Evolutionary conservation across 2,797 vertebrate genomes (phyloP).

Genomic region (Vespertilio murinus): DNA sequence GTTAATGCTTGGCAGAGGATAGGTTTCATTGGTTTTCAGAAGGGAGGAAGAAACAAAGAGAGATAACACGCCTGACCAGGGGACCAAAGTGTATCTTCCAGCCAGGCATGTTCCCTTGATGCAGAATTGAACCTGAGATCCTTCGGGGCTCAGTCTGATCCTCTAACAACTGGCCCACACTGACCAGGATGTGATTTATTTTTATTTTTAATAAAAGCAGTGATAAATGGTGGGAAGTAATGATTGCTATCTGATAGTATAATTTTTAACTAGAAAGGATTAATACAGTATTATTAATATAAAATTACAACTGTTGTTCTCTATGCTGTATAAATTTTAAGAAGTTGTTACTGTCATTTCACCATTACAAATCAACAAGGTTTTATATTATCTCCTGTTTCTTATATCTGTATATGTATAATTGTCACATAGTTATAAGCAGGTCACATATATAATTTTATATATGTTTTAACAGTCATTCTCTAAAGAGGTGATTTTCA

Average conservation of each 20-base stretch:
- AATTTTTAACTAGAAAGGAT: conserved; percentile 26
- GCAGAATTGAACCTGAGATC: too few relatives aligned
- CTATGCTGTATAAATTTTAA: neutral
- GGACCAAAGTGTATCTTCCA: too few relatives aligned
- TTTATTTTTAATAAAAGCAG: neutral
- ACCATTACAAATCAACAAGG: neutral
- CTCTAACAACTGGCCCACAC: too few relatives aligned
- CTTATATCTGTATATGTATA: neutral
- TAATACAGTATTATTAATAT: neutral
- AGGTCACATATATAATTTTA: neutral
- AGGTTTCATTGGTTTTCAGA: too few relatives aligned
- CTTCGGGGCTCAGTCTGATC: too few relatives aligned
- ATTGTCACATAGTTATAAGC: neutral
- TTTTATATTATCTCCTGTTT: neutral
- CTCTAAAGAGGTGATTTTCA: too few relatives aligned
- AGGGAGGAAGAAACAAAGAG: too few relatives aligned
- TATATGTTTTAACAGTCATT: too few relatives aligned
- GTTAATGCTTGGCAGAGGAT: too few relatives aligned
- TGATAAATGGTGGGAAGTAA: neutral
- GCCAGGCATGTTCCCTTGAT: too few relatives aligned
- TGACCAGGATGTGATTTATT: neutral
- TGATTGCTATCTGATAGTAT: neutral
- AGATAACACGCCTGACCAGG: too few relatives aligned
- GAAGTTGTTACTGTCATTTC: neutral
- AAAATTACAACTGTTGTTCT: neutral